phyloP scores from a whole-genome alignment of 1,140 invertebrate species.

The Armadillidium nasatum region DNA sequence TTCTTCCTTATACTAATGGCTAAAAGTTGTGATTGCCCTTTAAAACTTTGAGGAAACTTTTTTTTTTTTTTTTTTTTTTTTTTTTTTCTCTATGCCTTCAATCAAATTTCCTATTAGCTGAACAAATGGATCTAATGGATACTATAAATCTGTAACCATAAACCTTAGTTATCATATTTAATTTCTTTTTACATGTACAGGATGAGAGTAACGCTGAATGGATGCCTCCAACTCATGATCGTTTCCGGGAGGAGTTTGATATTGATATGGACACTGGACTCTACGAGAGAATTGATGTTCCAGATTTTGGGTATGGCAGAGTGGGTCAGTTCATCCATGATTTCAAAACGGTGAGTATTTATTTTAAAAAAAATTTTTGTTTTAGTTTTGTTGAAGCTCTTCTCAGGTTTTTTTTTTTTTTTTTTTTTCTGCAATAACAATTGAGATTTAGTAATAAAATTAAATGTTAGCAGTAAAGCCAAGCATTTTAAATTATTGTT shows the following conservation, averaged over 20 bases:
- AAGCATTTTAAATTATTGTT: too few species aligned
- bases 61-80: too few species aligned
- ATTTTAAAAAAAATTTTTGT: too few species aligned
- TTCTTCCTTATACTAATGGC: too few species aligned
- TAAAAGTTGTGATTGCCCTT: too few species aligned
- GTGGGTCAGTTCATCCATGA: slow-evolving; percentile 81
- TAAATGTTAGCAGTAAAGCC: too few species aligned
- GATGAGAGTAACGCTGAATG: slow-evolving; percentile 44
- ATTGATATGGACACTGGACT: slow-evolving; percentile 61
- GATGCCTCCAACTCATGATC: slow-evolving; percentile 45
- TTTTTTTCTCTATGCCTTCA: background rate
- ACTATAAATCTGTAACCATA: background rate
- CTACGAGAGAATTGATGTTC: slow-evolving; percentile 73
- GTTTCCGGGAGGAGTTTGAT: slow-evolving; percentile 71
- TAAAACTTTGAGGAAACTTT: too few species aligned
- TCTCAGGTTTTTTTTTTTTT: too few species aligned
- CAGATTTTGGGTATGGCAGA: slow-evolving; percentile 69
- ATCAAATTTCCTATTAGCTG: background rate
- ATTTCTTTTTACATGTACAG: slow-evolving; percentile 25
- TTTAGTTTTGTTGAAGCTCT: too few species aligned
- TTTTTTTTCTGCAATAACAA: too few species aligned
- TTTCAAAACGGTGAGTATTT: slow-evolving; percentile 64
- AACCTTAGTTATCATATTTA: background rate
- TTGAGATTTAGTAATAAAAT: too few species aligned
- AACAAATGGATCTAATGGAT: background rate